phyloP scores from a whole-genome alignment of 2,888 invertebrate species.

The Scaptomyza tumidula region DNA sequence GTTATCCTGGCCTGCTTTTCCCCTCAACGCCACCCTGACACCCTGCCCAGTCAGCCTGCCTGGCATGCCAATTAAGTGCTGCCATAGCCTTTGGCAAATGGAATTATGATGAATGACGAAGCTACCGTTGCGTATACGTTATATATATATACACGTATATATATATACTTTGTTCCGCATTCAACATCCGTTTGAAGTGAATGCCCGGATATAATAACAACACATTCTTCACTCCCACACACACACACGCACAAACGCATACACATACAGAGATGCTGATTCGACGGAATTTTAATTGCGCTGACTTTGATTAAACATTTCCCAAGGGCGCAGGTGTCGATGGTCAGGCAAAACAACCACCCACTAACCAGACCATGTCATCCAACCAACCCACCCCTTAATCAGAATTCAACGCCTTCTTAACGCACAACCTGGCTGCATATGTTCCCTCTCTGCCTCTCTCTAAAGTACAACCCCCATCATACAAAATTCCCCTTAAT shows the following conservation, averaged over 20 bases:
- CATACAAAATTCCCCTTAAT: neutral
- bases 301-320: slow-evolving; percentile 54
- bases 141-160: neutral
- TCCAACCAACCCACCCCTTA: slow-evolving; percentile 31
- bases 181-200: slow-evolving; percentile 42
- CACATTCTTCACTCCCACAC: slow-evolving; percentile 29
- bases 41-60: neutral
- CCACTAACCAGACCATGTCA: neutral
- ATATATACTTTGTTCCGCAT: slow-evolving; percentile 10
- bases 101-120: slow-evolving; percentile 42
- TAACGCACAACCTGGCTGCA: slow-evolving; percentile 40
- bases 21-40: too few relatives aligned
- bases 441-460: slow-evolving; percentile 20
- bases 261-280: slow-evolving; percentile 5
- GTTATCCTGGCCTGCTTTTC: neutral
- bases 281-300: slow-evolving; percentile 55
- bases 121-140: slow-evolving; percentile 1
- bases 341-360: too few relatives aligned
- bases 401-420: slow-evolving; percentile 47
- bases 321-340: slow-evolving; percentile 40
- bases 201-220: slow-evolving; percentile 33
- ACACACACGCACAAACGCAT: neutral
- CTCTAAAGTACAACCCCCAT: neutral
- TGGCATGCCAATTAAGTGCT: slow-evolving; percentile 31
- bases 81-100: slow-evolving; percentile 27